A percentile compares a stretch with the other conserved stretches of the same genome.
phyloP scores from a whole-genome alignment of 2,797 vertebrate species.

The Siniperca obscura region DNA sequence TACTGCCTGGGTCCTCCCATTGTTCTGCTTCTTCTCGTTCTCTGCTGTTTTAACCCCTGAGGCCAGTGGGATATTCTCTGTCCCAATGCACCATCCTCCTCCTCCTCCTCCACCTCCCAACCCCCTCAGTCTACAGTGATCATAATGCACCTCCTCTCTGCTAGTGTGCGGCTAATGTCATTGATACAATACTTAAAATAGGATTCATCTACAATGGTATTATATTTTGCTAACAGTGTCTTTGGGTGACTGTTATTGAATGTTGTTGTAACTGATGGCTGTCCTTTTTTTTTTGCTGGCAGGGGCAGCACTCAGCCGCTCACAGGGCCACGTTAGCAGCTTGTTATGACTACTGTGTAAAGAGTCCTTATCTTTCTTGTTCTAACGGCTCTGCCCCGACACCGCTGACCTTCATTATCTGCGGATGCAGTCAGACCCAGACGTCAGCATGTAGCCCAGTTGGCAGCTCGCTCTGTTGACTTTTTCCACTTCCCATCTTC shows the following conservation, averaged over 20 bases:
- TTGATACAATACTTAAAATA: constrained; percentile 17
- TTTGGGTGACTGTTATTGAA: constrained; percentile 7
- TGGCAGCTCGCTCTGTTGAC: constrained; percentile 67
- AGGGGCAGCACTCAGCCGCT: neutral
- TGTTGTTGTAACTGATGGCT: constrained; percentile 16
- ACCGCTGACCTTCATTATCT: constrained; percentile 75
- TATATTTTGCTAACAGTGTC: constrained; percentile 1
- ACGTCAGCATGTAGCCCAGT: constrained; percentile 57
- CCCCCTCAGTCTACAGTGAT: constrained; percentile 36
- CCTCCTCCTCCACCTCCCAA: neutral
- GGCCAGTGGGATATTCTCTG: constrained; percentile 57
- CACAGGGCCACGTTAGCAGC: constrained; percentile 15
- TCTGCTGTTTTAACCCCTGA: constrained; percentile 67
- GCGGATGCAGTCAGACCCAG: constrained; percentile 71
- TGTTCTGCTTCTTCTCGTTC: constrained; percentile 58
- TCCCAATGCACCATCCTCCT: constrained; percentile 48
- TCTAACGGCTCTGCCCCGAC: constrained; percentile 52
- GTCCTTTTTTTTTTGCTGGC: neutral
- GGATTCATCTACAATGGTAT: neutral
- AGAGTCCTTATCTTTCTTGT: constrained; percentile 72
- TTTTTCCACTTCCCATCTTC: constrained; percentile 66
- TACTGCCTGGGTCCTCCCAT: constrained; percentile 41
- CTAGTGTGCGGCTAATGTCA: constrained; percentile 19
- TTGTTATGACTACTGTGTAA: constrained; percentile 57
- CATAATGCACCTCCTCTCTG: constrained; percentile 43